These are phyloP conservation scores for Macquaria ambigua DNA, from an alignment of 2,113 vertebrate genomes.

Conservation along the genomic window DNA sequence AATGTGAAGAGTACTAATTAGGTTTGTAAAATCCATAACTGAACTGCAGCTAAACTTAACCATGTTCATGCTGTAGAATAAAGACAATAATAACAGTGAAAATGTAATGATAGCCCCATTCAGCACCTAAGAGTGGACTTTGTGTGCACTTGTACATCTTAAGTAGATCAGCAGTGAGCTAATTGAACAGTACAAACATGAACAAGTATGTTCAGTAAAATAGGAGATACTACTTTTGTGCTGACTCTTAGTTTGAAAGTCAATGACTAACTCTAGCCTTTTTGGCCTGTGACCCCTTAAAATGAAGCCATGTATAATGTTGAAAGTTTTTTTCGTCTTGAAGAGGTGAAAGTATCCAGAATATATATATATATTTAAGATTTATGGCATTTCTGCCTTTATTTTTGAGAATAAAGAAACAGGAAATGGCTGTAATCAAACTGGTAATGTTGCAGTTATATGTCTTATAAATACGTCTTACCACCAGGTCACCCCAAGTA, in stretches of 20 bases:
- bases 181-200: conserved; percentile 15
- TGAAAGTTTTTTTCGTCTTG: not conserved
- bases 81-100: not conserved
- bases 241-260: too few species aligned
- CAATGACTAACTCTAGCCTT: not conserved
- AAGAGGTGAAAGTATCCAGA: not conserved
- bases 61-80: not conserved
- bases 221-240: too few species aligned
- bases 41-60: not conserved
- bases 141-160: not conserved
- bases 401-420: not conserved
- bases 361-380: not conserved
- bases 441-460: not conserved
- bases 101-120: not conserved
- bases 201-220: not conserved
- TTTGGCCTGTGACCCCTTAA: not conserved
- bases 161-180: not conserved
- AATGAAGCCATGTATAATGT: not conserved
- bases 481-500: not conserved
- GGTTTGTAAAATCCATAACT: not conserved
- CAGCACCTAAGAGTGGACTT: not conserved
- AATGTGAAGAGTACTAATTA: not conserved
- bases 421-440: not conserved
- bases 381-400: not conserved
- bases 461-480: not conserved